These are phyloP conservation scores for Muscicapa adusta DNA, from an alignment of 2,113 vertebrate genomes.

Conservation along the genomic window DNA sequence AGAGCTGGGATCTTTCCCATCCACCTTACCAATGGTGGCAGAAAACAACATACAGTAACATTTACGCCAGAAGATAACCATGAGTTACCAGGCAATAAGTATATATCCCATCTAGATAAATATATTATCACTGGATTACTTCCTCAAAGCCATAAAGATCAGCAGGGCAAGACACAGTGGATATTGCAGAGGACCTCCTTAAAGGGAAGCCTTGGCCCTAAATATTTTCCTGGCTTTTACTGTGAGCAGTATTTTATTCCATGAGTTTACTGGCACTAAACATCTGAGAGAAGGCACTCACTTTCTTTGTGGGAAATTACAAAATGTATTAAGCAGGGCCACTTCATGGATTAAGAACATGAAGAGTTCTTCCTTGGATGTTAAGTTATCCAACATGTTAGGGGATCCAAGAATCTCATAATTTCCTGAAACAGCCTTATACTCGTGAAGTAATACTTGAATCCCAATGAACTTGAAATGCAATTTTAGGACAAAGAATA, in stretches of 20 bases:
- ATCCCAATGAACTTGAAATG: neutral
- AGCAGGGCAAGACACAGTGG: neutral
- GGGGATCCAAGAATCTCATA: neutral
- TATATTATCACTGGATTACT: neutral
- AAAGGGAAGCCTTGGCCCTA: neutral
- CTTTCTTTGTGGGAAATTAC: neutral
- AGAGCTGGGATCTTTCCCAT: neutral
- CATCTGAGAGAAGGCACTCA: neutral
- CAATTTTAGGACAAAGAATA: neutral
- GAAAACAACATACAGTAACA: neutral
- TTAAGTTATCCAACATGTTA: neutral
- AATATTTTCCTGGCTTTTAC: neutral
- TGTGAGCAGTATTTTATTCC: neutral
- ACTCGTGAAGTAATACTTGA: constrained; percentile 14
- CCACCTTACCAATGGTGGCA: neutral
- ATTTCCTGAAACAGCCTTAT: constrained; percentile 33
- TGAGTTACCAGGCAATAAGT: neutral
- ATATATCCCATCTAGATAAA: neutral
- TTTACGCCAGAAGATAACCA: neutral
- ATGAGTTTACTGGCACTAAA: constrained; percentile 2
- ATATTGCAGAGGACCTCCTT: neutral
- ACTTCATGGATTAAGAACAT: neutral
- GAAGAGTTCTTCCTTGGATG: neutral
- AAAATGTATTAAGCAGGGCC: neutral
- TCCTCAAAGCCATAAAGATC: neutral